These are phyloP conservation scores for Lutjanus erythropterus DNA, from an alignment of 2,113 vertebrate genomes.

Conservation along the genomic window DNA sequence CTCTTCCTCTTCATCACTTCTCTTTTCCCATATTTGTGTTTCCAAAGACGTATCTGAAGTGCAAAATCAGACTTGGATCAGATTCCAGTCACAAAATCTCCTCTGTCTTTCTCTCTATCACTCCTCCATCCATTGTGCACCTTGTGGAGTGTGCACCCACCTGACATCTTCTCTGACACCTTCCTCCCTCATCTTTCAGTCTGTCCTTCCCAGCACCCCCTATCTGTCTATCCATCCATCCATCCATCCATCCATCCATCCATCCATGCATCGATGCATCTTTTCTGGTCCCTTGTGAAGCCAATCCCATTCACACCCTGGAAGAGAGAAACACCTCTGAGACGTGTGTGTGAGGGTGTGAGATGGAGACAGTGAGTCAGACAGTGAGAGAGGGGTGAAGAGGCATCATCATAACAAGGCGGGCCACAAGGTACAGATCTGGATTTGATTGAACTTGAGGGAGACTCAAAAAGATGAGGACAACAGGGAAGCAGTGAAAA, in stretches of 20 bases:
- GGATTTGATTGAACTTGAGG: not conserved
- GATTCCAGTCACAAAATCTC: not conserved
- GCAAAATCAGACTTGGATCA: constrained; percentile 17
- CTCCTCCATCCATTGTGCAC: not conserved
- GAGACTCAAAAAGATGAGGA: not conserved
- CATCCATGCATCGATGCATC: not conserved
- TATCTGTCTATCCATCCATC: not conserved
- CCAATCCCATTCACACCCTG: constrained; percentile 63
- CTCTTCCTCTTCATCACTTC: not conserved
- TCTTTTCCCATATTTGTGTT: not conserved
- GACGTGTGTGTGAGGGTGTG: constrained; percentile 30
- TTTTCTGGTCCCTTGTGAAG: constrained; percentile 29
- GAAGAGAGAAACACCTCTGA: constrained; percentile 51
- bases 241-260: not conserved
- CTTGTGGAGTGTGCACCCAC: no score
- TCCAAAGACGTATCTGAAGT: not conserved
- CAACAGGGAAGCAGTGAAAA: no score
- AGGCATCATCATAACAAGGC: constrained; percentile 1
- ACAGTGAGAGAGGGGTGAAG: not conserved
- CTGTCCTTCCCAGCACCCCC: not conserved
- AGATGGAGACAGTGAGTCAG: constrained; percentile 40
- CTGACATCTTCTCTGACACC: not conserved
- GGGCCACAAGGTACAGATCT: not conserved
- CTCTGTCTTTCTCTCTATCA: not conserved
- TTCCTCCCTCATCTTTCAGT: not conserved